Base-by-base conservation (phyloP, 2,888 invertebrate genomes). In the Entomobrya multifasciata region DNA sequence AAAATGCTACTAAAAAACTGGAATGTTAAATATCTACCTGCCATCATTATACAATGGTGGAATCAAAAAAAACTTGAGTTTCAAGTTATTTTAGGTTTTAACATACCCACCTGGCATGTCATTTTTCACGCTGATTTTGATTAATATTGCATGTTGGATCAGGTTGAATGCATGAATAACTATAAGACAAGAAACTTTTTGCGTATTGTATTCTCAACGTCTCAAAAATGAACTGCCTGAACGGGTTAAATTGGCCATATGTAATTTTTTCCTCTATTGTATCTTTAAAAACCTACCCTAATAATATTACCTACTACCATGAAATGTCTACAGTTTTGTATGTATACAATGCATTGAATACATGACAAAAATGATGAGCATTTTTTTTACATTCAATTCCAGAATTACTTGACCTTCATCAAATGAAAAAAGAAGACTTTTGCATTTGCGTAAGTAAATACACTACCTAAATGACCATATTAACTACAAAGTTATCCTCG, bases 61-160 rank as follows among this genome's bases (percentile, higher is more conserved):
- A 49, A 72, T 3, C 11, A 41, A 49, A 30, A 72, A 72, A 72
- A 72, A 72, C 72, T 49, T 49, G 72, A 72, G 27, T 49, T 49
- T 10, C 72, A 72, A 72, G 22, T 72, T 72, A n/a, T n/a, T n/a
- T n/a, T n/a, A n/a, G n/a, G n/a, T n/a, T n/a, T n/a, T n/a, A n/a
- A n/a, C 49, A 49, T 70, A 70, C n/a, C n/a, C 72, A 72, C 49
- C 72, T 72, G 72, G 72, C 72, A 25, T 49, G 27, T 49, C 72
- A 72, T 72, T 72, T 72, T 72, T 49, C 5, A 17, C 36, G 10
- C 22, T 44, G 67, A 67, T 30, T 67, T 67, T 60, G 60, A 60
- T 60, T 60, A 15, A 60, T 60, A 60, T 30, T 65, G 65, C 65
- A 30, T 65, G 65, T 30, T 17, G 3, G 57, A 3, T 57, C 22